Evolutionary conservation across 2,113 vertebrate species (phyloP), one percentile per base, ranked within the genome.

Genomic region (Passer montanus): DNA sequence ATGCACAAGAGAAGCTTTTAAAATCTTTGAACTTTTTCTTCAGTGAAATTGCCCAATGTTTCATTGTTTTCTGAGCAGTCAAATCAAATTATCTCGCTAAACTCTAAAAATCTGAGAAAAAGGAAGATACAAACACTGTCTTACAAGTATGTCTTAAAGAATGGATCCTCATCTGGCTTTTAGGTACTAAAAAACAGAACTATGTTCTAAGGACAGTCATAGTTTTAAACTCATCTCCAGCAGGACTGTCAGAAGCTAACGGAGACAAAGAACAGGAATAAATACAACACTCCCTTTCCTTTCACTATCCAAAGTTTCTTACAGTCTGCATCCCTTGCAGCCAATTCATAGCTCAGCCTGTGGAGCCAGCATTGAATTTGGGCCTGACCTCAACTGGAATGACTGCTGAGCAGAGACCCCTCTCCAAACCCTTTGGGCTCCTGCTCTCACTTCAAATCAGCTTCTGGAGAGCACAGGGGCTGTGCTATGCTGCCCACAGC

Each of bases 381-480:
- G 39, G 26, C 28, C 20, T 59, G 74, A 31, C 5, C 18, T 79
- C 53, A 59, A 9, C 16, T 31, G 67, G 62, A 67, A 20, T 18
- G 33, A 13, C 7, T 28, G 15, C 41, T 49, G 64, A 70, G 28
- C 1, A 5, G 33, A 39, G 22, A n/a, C 9, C 56, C 9, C 3
- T 59, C 55, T 50, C 31, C 43, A 81, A 70, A 58, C 15, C 0
- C 1, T 19, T 92, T 1, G 1, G 33, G 15, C 21, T 63, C 6
- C 0, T 55, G 66, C 26, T 63, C 16, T 64, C 27, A 8, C 7
- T 85, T 79, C 47, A 30, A 10, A 8, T 0, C 0, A 4, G 2
- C 24, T 85, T 68, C 21, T 68, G 44, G 23, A 63, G 64, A 88
- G 27, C 19, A 12, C 3, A 19, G 43, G 33, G 27, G 4, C 30